These are phyloP conservation scores for Henicopernis longicauda DNA, from an alignment of 2,113 vertebrate species.

Conservation along the genomic window DNA sequence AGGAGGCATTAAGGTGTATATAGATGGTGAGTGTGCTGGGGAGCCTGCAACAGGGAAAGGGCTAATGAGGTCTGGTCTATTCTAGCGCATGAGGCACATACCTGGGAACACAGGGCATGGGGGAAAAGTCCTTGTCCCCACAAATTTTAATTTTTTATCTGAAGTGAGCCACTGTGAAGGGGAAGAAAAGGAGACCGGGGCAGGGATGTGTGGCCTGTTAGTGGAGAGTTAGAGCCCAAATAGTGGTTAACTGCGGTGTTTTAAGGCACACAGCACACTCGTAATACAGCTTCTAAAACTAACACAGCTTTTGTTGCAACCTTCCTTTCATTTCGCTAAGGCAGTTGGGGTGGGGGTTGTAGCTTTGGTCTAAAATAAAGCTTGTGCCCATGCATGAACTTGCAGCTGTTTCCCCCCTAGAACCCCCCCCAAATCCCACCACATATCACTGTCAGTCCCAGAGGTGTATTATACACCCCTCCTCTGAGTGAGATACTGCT, in stretches of 20 bases:
- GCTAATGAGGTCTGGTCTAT: neutral
- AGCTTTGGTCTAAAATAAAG: neutral
- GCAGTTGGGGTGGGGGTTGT: neutral
- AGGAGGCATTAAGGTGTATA: accelerated
- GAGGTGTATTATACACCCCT: neutral
- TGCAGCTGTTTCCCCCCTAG: neutral
- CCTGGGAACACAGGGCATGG: neutral
- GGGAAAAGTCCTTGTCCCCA: neutral
- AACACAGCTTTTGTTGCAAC: neutral
- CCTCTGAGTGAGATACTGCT: neutral
- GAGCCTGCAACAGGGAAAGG: neutral
- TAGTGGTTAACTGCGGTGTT: neutral
- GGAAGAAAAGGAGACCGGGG: neutral
- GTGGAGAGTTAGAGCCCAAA: neutral
- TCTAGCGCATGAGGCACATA: accelerated
- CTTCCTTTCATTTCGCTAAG: neutral
- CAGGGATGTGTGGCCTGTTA: neutral
- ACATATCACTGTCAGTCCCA: neutral
- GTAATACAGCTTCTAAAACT: neutral
- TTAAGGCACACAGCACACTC: neutral
- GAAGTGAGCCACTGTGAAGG: neutral
- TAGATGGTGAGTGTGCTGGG: neutral
- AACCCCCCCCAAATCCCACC: neutral
- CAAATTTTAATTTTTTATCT: neutral
- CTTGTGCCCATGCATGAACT: neutral